phyloP scores from a whole-genome alignment of 1,140 invertebrate genomes.

The Hypothenemus hampei region DNA sequence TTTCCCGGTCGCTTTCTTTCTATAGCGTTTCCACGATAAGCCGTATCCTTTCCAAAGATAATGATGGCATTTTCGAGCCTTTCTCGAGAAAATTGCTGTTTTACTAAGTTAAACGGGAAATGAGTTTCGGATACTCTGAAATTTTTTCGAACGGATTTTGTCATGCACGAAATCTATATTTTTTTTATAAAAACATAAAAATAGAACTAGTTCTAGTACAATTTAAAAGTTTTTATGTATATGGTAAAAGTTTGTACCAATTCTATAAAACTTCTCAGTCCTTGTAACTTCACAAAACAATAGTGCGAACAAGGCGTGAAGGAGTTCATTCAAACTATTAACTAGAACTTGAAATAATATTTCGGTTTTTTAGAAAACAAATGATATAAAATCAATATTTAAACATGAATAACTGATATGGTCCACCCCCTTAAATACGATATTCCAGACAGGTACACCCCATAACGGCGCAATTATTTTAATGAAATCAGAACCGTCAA shows the following conservation, averaged over 20 bases:
- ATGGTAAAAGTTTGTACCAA: no score
- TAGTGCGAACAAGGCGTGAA: no score
- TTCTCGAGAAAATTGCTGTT: constrained; percentile 13
- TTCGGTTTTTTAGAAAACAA: no score
- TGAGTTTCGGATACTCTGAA: neutral
- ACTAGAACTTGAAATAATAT: no score
- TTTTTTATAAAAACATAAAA: neutral
- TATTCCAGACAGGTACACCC: constrained; percentile 1
- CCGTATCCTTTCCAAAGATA: constrained; percentile 10
- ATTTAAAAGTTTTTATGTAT: no score
- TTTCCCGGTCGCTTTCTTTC: constrained; percentile 9
- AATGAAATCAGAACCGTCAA: constrained; percentile 16
- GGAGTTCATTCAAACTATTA: no score
- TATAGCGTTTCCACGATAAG: constrained; percentile 3
- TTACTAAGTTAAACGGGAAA: constrained; percentile 14
- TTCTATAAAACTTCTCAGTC: no score
- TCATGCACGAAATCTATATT: neutral
- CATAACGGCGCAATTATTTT: constrained; percentile 10
- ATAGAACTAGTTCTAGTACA: neutral
- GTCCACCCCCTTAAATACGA: neutral
- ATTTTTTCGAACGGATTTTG: constrained; percentile 5
- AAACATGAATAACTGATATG: no score
- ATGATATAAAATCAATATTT: no score
- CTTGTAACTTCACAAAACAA: no score
- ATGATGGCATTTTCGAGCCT: constrained; percentile 11